Conservation (phyloP, 2,113 vertebrate genomes). For the Pogonocichla stellata region DNA sequence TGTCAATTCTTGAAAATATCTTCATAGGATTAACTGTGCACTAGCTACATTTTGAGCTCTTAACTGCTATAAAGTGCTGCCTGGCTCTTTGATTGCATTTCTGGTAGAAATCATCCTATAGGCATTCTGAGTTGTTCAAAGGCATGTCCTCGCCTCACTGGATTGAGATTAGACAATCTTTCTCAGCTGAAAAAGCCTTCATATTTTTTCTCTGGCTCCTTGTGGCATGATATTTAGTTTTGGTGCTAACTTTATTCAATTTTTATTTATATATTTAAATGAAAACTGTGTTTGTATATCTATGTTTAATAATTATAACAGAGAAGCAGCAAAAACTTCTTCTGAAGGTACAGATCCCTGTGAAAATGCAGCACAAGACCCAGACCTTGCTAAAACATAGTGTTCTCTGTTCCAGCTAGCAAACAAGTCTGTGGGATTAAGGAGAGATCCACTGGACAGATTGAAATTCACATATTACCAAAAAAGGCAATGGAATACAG, state of each 20-base stretch:
- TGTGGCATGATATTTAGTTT: neutral
- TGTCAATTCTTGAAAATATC: neutral
- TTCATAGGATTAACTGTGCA: neutral
- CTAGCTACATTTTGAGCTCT: neutral
- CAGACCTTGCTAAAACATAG: neutral
- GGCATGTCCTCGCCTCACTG: neutral
- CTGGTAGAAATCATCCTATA: neutral
- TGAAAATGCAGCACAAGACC: neutral
- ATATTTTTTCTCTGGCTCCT: neutral
- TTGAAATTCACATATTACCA: neutral
- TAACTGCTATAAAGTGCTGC: neutral
- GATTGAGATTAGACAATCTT: neutral
- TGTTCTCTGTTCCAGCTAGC: neutral
- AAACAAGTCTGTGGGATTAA: neutral
- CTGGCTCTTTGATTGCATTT: neutral
- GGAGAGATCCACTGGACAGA: neutral
- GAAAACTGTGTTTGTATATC: neutral
- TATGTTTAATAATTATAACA: neutral
- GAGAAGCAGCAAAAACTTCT: neutral
- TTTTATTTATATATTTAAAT: neutral
- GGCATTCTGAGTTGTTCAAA: neutral
- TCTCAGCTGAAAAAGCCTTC: neutral
- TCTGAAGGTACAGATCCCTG: neutral
- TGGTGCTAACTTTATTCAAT: neutral
- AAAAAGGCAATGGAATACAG: neutral